phyloP scores from a whole-genome alignment of 2,888 invertebrate species.

The Conistra vaccinii region DNA sequence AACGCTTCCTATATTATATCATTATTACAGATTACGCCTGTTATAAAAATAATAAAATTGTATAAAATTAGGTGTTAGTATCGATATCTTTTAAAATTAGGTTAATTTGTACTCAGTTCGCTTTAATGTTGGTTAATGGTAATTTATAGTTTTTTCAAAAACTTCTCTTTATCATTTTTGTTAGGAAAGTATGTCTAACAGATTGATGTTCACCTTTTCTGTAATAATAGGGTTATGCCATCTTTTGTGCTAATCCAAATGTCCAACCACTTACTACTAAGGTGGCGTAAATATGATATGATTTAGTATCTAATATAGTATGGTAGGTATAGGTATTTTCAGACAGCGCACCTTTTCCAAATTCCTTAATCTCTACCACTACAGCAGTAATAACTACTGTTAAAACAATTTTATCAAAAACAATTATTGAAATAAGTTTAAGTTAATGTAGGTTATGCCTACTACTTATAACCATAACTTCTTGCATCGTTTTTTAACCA shows the following conservation, averaged over 20 bases:
- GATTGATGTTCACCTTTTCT: not conserved
- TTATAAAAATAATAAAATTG: not conserved
- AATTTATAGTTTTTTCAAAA: not conserved
- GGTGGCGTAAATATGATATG: not conserved
- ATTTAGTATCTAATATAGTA: not conserved
- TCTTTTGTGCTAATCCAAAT: not conserved
- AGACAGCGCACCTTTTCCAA: not conserved
- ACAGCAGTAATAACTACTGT: not conserved
- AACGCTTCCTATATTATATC: slow-evolving; percentile 42
- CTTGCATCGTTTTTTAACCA: not conserved
- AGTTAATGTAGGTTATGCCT: too few species aligned
- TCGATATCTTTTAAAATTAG: slow-evolving; percentile 10
- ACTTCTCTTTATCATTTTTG: not conserved
- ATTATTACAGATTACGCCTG: slow-evolving; percentile 24
- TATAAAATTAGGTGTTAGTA: not conserved
- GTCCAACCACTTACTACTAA: not conserved
- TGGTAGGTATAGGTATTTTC: not conserved
- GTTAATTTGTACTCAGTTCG: not conserved
- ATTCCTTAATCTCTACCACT: not conserved
- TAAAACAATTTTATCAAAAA: not conserved
- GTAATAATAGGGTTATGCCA: not conserved
- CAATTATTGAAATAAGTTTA: not conserved
- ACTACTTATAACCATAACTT: not conserved
- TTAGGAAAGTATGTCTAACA: not conserved
- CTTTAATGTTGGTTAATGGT: not conserved